Evolutionary conservation across 2,797 vertebrate species (phyloP).

Genomic region (Rhynchotus rufescens): DNA sequence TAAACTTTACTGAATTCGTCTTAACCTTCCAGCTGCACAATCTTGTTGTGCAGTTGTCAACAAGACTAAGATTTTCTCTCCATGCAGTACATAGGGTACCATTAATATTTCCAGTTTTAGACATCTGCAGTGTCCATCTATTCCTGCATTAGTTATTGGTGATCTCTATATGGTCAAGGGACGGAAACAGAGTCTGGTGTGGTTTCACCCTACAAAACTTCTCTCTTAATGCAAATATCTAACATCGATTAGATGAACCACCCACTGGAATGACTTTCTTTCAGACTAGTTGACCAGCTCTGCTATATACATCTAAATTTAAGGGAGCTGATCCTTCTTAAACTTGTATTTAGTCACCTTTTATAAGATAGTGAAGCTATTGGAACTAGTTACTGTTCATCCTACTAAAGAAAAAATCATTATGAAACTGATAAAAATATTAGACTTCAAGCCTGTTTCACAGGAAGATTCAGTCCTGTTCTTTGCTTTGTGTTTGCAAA

Average conservation of each 20-base stretch:
- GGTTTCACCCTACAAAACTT: not conserved
- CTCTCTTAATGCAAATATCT: not conserved
- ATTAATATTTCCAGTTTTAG: constrained; percentile 25
- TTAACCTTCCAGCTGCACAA: constrained; percentile 10
- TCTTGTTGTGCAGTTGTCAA: constrained; percentile 34
- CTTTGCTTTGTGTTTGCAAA: not conserved
- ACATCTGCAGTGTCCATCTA: not conserved
- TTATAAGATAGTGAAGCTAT: not conserved
- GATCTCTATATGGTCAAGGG: not conserved
- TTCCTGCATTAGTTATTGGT: not conserved
- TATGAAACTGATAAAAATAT: not conserved
- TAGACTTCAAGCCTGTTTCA: not conserved
- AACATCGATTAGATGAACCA: not conserved
- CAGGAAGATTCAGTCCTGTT: not conserved
- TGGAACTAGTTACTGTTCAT: not conserved
- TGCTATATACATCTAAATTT: not conserved
- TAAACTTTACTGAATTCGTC: not conserved
- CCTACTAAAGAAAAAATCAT: not conserved
- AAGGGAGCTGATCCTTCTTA: not conserved
- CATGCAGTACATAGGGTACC: not conserved
- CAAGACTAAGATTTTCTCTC: constrained; percentile 32
- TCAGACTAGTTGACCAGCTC: not conserved
- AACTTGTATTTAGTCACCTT: not conserved
- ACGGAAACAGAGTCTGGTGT: not conserved
- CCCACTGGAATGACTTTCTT: not conserved